Evolutionary conservation across 2,797 vertebrate genomes (phyloP), one percentile per base, ranked within the genome.

Genomic region (Urophycis tenuis): DNA sequence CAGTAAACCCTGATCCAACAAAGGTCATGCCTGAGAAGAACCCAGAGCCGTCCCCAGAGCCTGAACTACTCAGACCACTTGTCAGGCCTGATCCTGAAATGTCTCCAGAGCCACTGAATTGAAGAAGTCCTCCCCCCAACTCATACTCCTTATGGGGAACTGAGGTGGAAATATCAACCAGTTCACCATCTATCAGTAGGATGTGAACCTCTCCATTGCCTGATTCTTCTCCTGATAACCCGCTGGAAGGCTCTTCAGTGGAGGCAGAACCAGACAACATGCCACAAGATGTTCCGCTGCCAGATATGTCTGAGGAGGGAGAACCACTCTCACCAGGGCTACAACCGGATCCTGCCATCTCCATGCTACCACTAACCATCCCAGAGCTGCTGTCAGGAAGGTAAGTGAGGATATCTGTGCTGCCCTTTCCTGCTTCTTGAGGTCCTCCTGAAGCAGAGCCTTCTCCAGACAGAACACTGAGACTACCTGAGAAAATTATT

Each of bases 401-500:
- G 11, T 92, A 84, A 30, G 82, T 85, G 32, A 91, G 53, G 33
- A 91, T 84, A 41, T n/a, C 89, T 31, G 89, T 73, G 80, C 85
- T 88, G 53, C 89, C 92, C 74, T 92, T 83, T 74, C 77, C 90
- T 36, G 85, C 89, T 81, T 94, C 92, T 79, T 93, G 86, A 9
- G 73, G 80, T 86, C 32, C 81, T 72, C 87, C 91, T 74, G 90
- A 92, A 76, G 41, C 77, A 6, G 88, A 91, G 19, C 73, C 78
- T 17, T 88, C 82, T 67, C 75, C 87, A 75, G 90, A 90, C 1
- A 84, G 25, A 76, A 83, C 3, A 22, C 72, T 78, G 12, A 81
- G 80, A 8, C 7, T 81, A 29, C 83, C 85, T 22, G 86, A 88
- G 83, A 93, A 92, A 39, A 53, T 78, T 25, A 93, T 80, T 25